These are phyloP conservation scores for Hoplostethus atlanticus DNA, from an alignment of 2,797 vertebrate species.

Conservation along the genomic window DNA sequence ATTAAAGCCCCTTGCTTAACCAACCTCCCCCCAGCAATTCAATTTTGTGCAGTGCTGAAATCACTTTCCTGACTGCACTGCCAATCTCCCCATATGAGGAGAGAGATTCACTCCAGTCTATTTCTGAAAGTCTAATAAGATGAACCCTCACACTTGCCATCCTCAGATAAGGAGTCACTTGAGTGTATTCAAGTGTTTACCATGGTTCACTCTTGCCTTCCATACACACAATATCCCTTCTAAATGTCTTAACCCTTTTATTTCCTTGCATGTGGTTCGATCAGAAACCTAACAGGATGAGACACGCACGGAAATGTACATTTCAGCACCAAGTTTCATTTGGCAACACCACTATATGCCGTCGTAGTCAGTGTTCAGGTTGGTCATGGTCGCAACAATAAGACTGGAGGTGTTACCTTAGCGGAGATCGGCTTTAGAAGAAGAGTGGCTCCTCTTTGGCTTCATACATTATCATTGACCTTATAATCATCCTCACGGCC, in stretches of 20 bases:
- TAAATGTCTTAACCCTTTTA: conserved; percentile 58
- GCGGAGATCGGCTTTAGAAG: conserved; percentile 30
- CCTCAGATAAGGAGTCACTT: conserved; percentile 78
- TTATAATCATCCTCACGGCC: conserved; percentile 49
- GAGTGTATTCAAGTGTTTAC: conserved; percentile 82
- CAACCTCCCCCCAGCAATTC: conserved; percentile 77
- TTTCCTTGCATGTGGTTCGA: conserved; percentile 25
- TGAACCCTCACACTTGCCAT: conserved; percentile 76
- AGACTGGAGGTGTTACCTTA: conserved; percentile 31
- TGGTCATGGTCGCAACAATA: conserved; percentile 27
- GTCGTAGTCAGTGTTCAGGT: conserved; percentile 19
- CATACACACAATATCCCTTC: conserved; percentile 48
- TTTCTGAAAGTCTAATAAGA: conserved; percentile 84
- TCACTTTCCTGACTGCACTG: conserved; percentile 80
- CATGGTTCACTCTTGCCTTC: conserved; percentile 62
- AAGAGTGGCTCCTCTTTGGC: conserved; percentile 4
- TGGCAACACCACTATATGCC: conserved; percentile 19
- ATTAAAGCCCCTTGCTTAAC: conserved; percentile 84
- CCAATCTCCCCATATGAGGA: conserved; percentile 74
- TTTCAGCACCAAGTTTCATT: conserved; percentile 17
- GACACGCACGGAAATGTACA: conserved; percentile 28
- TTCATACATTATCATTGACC: conserved; percentile 52
- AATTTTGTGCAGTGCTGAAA: conserved; percentile 77
- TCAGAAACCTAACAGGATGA: conserved; percentile 31
- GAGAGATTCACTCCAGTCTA: conserved; percentile 77